phyloP scores from a whole-genome alignment of 2,888 invertebrate species.

The Parasteatoda lunata region DNA sequence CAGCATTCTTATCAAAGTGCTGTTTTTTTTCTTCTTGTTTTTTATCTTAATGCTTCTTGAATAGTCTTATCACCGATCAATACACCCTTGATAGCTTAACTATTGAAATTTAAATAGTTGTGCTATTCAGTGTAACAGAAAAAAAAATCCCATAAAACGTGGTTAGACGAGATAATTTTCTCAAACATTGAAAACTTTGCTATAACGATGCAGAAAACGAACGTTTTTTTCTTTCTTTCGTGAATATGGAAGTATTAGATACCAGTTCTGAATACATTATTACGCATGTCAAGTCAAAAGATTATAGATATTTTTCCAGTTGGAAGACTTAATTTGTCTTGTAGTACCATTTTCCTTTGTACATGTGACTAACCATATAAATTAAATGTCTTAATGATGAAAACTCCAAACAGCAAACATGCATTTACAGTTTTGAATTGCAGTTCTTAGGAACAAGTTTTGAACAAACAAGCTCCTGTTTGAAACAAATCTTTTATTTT shows the following conservation, averaged over 20 bases:
- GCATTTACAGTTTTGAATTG: background rate
- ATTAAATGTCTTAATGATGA: slow-evolving; percentile 7
- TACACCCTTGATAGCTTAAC: too few relatives aligned
- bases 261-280: background rate
- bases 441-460: background rate
- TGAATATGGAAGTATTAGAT: background rate
- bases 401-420: background rate
- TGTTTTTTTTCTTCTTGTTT: too few relatives aligned
- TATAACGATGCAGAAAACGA: too few relatives aligned
- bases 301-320: background rate
- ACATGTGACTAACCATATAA: slow-evolving; percentile 17
- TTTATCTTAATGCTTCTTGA: too few relatives aligned
- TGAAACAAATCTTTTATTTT: background rate
- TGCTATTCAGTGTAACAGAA: too few relatives aligned
- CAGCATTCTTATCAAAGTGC: too few relatives aligned
- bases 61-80: too few relatives aligned
- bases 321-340: background rate
- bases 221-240: background rate
- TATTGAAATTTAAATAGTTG: too few relatives aligned
- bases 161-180: too few relatives aligned
- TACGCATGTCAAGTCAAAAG: background rate
- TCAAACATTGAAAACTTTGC: too few relatives aligned
- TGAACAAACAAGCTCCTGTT: slow-evolving; percentile 3
- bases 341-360: slow-evolving; percentile 4
- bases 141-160: too few relatives aligned